Conservation (phyloP, 2,113 vertebrate genomes). For the Corvus hawaiiensis region DNA sequence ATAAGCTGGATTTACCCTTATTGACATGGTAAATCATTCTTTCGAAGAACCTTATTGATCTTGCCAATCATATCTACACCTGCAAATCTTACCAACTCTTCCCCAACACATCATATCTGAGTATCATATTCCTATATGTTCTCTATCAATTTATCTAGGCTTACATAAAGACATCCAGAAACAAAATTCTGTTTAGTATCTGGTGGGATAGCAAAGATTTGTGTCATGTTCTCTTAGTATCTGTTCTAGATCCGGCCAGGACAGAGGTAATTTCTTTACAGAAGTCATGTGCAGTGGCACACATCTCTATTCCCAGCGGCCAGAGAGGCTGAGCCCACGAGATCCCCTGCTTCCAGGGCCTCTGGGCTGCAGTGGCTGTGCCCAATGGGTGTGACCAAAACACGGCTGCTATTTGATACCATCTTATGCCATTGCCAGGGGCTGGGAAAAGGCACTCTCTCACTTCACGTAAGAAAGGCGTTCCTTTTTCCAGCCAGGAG, state of each 20-base stretch:
- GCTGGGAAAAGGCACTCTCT: not conserved
- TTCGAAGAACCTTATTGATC: not conserved
- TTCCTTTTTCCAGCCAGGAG: not conserved
- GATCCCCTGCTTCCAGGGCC: not conserved
- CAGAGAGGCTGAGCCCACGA: not conserved
- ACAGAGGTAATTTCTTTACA: not conserved
- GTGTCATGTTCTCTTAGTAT: not conserved
- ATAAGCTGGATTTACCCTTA: not conserved
- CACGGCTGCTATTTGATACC: not conserved
- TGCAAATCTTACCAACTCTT: not conserved
- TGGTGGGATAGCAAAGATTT: not conserved
- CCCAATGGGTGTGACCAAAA: not conserved
- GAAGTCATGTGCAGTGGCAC: too few relatives aligned
- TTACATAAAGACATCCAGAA: not conserved
- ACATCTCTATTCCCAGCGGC: not conserved
- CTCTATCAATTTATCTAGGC: not conserved
- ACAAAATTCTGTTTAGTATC: not conserved
- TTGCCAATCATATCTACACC: not conserved
- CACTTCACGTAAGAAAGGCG: too few relatives aligned
- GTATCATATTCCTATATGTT: not conserved
- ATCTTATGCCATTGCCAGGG: rapidly evolving
- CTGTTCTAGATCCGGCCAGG: rapidly evolving
- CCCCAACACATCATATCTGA: not conserved
- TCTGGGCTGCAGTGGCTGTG: not conserved
- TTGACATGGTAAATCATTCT: not conserved